Conservation (phyloP, 2,888 invertebrate genomes). For the Conistra vaccinii region DNA sequence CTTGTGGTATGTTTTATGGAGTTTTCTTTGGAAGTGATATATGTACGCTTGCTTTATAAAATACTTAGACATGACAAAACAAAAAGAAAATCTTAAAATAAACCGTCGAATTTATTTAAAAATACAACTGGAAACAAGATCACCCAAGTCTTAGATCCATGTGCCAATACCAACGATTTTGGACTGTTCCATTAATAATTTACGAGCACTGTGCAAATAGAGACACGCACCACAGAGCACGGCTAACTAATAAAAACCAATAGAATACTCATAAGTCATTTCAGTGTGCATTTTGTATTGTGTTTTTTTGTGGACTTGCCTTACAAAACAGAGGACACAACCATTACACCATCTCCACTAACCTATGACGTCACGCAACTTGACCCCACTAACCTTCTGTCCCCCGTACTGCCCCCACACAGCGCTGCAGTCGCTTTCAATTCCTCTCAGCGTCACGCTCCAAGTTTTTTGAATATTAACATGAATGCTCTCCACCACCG, state of each 20-base stretch:
- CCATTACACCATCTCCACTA: too few relatives aligned
- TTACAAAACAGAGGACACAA: neutral
- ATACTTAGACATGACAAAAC: neutral
- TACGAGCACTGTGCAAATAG: neutral
- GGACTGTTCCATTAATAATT: neutral
- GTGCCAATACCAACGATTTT: neutral
- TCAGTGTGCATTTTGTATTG: neutral
- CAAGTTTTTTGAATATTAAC: slow-evolving; percentile 48
- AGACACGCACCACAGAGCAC: neutral
- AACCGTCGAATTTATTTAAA: neutral
- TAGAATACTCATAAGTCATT: neutral
- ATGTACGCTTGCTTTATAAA: neutral
- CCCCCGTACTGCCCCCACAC: neutral
- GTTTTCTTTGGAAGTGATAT: neutral
- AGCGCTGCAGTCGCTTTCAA: slow-evolving; percentile 46
- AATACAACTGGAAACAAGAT: neutral
- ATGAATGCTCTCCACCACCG: slow-evolving; percentile 31
- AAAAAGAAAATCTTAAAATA: neutral
- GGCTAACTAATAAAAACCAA: neutral
- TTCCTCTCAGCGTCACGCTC: slow-evolving; percentile 38
- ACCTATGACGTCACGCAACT: neutral
- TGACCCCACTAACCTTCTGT: slow-evolving; percentile 28
- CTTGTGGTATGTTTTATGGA: neutral
- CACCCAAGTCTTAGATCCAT: neutral
- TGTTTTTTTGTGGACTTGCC: neutral